phyloP scores from a whole-genome alignment of 2,113 vertebrate species.

The Gavialis gangeticus region DNA sequence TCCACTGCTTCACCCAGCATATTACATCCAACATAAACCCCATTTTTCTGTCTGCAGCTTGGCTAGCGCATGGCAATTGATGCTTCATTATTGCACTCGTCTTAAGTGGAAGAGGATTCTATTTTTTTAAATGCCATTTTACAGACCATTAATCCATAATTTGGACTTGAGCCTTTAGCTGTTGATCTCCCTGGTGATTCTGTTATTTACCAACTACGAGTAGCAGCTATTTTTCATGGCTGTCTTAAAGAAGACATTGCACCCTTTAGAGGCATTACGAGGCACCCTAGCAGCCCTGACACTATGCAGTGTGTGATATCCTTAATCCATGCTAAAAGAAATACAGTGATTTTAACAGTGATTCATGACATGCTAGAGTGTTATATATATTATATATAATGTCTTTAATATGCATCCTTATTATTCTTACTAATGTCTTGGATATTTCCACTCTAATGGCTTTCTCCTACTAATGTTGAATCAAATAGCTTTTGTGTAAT shows the following conservation, averaged over 20 bases:
- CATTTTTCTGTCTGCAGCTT: constrained; percentile 63
- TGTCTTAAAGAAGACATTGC: constrained; percentile 16
- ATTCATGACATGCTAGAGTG: constrained; percentile 42
- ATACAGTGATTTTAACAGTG: constrained; percentile 61
- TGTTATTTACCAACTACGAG: constrained; percentile 63
- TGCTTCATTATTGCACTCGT: constrained; percentile 50
- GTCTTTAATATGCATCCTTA: constrained; percentile 42
- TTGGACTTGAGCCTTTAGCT: constrained; percentile 57
- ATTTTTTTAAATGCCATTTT: constrained; percentile 58
- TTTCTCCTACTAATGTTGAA: constrained; percentile 22
- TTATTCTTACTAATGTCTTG: constrained; percentile 61
- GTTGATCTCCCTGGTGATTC: constrained; percentile 56
- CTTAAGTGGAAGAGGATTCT: constrained; percentile 46
- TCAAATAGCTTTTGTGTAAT: background rate
- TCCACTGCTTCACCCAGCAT: constrained; percentile 60
- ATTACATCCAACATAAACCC: constrained; percentile 11
- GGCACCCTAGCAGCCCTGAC: constrained; percentile 17
- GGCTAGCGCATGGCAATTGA: constrained; percentile 53
- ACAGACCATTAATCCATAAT: constrained; percentile 72
- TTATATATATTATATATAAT: constrained; percentile 43
- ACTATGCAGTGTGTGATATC: constrained; percentile 49
- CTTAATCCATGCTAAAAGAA: constrained; percentile 72
- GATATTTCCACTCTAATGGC: background rate
- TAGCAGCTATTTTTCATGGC: constrained; percentile 39
- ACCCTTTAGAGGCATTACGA: constrained; percentile 11